Conservation (phyloP, 2,113 vertebrate genomes). For the Lampris incognitus region DNA sequence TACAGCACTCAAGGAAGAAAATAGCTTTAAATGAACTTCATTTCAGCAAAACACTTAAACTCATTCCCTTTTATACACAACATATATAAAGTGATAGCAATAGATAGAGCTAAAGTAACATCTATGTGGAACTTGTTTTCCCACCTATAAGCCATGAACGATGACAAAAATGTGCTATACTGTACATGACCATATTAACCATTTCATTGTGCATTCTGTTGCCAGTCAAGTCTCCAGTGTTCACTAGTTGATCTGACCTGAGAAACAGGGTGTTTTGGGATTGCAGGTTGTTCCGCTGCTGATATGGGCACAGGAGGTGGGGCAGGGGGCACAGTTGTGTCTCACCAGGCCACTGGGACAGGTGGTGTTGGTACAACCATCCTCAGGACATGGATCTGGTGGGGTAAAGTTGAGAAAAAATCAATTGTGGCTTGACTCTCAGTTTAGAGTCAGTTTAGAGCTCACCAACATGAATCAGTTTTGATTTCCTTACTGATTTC, state of each 20-base stretch:
- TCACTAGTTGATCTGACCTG: conserved; percentile 74
- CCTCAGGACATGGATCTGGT: conserved; percentile 83
- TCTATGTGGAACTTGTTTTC: neutral
- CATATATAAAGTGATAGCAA: too few relatives aligned
- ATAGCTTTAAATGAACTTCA: too few relatives aligned
- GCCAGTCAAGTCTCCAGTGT: neutral
- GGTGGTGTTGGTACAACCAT: conserved; percentile 80
- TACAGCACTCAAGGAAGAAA: too few relatives aligned
- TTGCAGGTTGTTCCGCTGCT: conserved; percentile 72
- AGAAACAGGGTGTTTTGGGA: conserved; percentile 73
- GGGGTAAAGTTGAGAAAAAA: neutral
- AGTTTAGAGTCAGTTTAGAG: too few relatives aligned
- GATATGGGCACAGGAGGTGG: conserved; percentile 86
- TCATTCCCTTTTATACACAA: too few relatives aligned
- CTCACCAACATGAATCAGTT: too few relatives aligned
- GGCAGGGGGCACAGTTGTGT: conserved; percentile 84
- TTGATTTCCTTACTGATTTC: conserved; percentile 83
- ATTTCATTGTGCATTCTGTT: too few relatives aligned
- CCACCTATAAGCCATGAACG: neutral
- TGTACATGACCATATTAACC: neutral
- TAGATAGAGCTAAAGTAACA: neutral
- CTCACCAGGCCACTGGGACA: conserved; percentile 81
- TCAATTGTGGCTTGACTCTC: too few relatives aligned
- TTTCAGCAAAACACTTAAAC: too few relatives aligned
- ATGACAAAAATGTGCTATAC: neutral